Base-by-base conservation (phyloP, 2,888 invertebrate genomes). In the Halictus quadricinctus region DNA sequence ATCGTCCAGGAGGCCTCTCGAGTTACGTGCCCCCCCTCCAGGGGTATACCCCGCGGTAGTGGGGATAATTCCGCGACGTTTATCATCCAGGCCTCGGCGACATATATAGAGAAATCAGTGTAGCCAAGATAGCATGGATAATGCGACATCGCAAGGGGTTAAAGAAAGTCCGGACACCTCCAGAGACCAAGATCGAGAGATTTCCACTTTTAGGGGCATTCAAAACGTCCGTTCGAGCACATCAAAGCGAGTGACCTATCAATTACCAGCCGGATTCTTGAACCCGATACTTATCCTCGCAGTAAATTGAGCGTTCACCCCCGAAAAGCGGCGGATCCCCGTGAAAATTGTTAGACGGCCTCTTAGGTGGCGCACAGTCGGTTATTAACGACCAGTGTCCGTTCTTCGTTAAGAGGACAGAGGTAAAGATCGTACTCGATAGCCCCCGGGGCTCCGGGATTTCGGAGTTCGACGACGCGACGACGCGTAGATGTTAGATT, bases 241-340 rank as follows among this genome's bases (percentile, higher is more conserved):
- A 60, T 58, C 82, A 83, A 75, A 83, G 85, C 76, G 80, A 87
- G 88, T 91, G 91, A 92, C 89, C 93, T 92, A 92, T 93, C 93
- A 93, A 93, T 94, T 93, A 93, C 85, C 85, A 73, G 50, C 48
- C 82, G 75, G 76, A 76, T 66, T 76, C 82, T 76, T 82, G 73
- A 76, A 70, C 78, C 79, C 80, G 87, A 91, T 90, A 87, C 86
- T 91, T 91, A 92, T 92, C 90, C 89, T 70, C 64, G 80, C 79
- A 86, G 89, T 79, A 92, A 91, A 91, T 91, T 88, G 85, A 84
- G 84, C 88, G 85, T 88, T 84, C 81, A 72, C 41, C 43, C 76
- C n/a, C 72, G 43, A n/a, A 75, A 76, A 76, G 15, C 48, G 66
- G 60, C 72, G 64, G 54, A 70, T 43, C 72, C 13, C 66, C 41